A percentile compares a stretch with the other conserved stretches of the same genome.
Evolutionary conservation across 2,113 vertebrate genomes (phyloP).

Genomic region (Limanda limanda): DNA sequence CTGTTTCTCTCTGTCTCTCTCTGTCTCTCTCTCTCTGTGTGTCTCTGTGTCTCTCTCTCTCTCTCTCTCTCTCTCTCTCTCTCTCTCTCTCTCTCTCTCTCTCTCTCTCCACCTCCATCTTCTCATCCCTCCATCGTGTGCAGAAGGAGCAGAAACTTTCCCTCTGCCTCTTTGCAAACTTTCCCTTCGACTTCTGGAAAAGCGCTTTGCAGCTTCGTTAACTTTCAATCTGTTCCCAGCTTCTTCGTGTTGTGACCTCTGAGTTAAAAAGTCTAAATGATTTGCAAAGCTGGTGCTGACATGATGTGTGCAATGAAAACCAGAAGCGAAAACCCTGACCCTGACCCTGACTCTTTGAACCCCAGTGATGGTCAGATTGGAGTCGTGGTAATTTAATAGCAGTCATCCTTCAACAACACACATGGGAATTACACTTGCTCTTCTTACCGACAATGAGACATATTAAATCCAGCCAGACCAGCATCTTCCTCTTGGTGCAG

Average conservation of each 20-base stretch:
- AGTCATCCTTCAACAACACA: background rate
- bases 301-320: background rate
- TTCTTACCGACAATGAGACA: conserved; percentile 83
- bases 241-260: conserved; percentile 4
- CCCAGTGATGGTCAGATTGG: no score
- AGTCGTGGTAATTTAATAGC: no score
- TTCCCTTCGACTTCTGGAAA: conserved; percentile 66
- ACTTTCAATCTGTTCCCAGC: conserved; percentile 12
- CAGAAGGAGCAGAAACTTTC: conserved; percentile 53
- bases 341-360: no score
- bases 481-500: conserved; percentile 81
- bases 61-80: background rate
- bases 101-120: background rate
- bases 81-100: background rate
- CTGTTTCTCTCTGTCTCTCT: no score
- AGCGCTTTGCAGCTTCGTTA: conserved; percentile 55
- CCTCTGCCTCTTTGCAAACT: conserved; percentile 49
- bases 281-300: conserved; percentile 7
- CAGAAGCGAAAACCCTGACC: no score
- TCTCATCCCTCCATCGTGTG: conserved; percentile 57
- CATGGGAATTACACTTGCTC: conserved; percentile 4
- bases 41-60: background rate
- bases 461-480: conserved; percentile 83
- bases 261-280: background rate
- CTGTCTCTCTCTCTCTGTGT: no score